Conservation (phyloP, 2,797 vertebrate species). For the Chromis chromis region DNA sequence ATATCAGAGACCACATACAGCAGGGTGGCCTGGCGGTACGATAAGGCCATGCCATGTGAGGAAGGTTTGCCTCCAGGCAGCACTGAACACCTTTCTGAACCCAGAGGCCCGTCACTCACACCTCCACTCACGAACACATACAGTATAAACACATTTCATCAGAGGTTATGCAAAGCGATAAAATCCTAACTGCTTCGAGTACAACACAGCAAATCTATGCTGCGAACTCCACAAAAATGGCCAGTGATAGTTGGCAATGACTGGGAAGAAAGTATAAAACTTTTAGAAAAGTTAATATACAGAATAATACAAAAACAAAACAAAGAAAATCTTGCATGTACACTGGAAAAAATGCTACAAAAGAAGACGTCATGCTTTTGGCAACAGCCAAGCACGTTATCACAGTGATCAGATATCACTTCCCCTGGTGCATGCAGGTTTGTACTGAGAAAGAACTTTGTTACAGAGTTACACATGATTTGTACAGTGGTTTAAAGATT, state of each 20-base stretch:
- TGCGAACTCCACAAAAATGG: background rate
- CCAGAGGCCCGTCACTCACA: background rate
- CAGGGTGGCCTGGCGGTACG: slow-evolving; percentile 17
- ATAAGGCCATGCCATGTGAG: background rate
- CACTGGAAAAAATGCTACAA: slow-evolving; percentile 48
- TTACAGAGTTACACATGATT: background rate
- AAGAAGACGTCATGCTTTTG: slow-evolving; percentile 32
- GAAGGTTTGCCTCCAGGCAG: slow-evolving; percentile 19
- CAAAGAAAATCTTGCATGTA: slow-evolving; percentile 5
- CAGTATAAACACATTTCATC: slow-evolving; percentile 29
- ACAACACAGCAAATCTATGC: background rate
- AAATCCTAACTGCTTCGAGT: slow-evolving; percentile 13
- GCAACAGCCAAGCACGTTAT: slow-evolving; percentile 42
- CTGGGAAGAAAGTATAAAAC: slow-evolving; percentile 50
- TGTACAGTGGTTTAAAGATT: slow-evolving; percentile 20
- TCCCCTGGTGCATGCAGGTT: slow-evolving; percentile 26
- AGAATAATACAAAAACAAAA: slow-evolving; percentile 15
- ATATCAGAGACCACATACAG: slow-evolving; percentile 41
- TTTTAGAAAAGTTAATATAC: slow-evolving; percentile 42
- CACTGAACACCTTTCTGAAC: background rate
- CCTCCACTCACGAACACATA: slow-evolving; percentile 14
- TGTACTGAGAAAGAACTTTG: slow-evolving; percentile 2
- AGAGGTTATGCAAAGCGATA: slow-evolving; percentile 21
- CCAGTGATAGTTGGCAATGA: slow-evolving; percentile 31
- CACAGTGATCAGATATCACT: slow-evolving; percentile 68